A percentile compares a stretch with the other conserved stretches of the same genome.
Evolutionary conservation across 1,140 invertebrate species (phyloP).

Genomic region (Phthorimaea operculella): DNA sequence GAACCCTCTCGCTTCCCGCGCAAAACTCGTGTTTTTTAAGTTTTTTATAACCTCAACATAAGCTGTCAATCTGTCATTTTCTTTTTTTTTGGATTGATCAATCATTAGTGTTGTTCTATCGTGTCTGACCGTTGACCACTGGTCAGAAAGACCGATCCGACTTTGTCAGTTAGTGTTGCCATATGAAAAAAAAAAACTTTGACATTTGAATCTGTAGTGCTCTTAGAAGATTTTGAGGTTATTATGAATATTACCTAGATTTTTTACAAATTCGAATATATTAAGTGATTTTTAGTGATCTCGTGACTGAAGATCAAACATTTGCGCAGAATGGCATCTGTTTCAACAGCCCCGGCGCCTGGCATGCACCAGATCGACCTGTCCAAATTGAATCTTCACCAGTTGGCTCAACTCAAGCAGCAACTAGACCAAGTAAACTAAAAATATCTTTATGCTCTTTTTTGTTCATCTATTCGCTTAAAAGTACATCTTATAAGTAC

Average conservation of each 20-base stretch:
- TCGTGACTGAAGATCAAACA: slow-evolving; percentile 8
- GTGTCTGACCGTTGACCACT: too few species aligned
- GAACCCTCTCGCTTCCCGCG: too few species aligned
- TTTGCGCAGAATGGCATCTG: slow-evolving; percentile 68
- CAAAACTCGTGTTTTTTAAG: too few species aligned
- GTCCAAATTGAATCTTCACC: slow-evolving; percentile 79
- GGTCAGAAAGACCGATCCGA: too few species aligned
- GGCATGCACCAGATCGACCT: slow-evolving; percentile 81
- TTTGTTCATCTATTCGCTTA: background rate
- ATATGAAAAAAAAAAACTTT: background rate
- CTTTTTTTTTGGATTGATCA: too few species aligned
- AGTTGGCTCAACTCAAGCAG: slow-evolving; percentile 84
- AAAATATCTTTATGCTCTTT: background rate
- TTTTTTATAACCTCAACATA: too few species aligned
- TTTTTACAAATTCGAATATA: slow-evolving; percentile 10
- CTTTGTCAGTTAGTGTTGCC: too few species aligned
- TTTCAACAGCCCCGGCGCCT: slow-evolving; percentile 69
- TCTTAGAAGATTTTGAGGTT: background rate
- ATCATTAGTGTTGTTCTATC: too few species aligned
- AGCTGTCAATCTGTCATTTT: too few species aligned
- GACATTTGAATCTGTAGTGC: background rate
- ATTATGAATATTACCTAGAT: background rate
- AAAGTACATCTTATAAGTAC: too few species aligned
- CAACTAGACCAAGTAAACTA: slow-evolving; percentile 82
- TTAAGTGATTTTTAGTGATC: slow-evolving; percentile 6